Base-by-base conservation (phyloP, 2,113 vertebrate species). In the Emydocephalus ijimae region DNA sequence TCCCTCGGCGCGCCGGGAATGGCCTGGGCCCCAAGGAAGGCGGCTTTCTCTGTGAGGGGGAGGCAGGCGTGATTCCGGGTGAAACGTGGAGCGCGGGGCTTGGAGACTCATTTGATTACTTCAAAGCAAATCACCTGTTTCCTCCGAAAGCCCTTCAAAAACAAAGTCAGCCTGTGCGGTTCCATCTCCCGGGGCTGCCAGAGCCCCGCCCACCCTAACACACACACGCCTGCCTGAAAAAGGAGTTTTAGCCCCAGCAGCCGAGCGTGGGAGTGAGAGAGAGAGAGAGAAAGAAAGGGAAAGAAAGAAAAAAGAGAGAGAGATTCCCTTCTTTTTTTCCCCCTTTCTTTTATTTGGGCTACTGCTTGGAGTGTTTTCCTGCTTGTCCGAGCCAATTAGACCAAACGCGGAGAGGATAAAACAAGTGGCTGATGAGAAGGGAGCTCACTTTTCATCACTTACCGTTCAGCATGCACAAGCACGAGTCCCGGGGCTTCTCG, bases 361-460 rank as follows among this genome's bases (percentile, higher is more conserved):
- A 93, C 11, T 97, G 95, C 93, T 61, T 24, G 57, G 96, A 95
- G 97, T 95, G 95, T 95, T 97, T 24, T 97, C 93, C 94, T 96
- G 97, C 95, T 96, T 95, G 95, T 96, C 96, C 59, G 95, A 98
- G 97, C 97, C 97, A 97, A 97, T 98, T 97, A 96, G 96, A 98
- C 98, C 97, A 97, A 97, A 97, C 98, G 97, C 96, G 95, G 97
- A 26, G 97, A 93, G 97, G 97, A 95, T 90, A 94, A 96, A 57
- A 8, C 0, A 95, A 98, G 97, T 97, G 98, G 98, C 94, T 97
- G 96, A 92, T 95, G 94, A 20, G 39, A 9, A 95, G 92, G 89
- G 93, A 91, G 96, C 97, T 97, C 96, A 1, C 87, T 97, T 50
- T 98, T 97, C 97, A 97, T 97, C 97, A 97, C 97, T 97, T 96